Percentiles rank a stretch among this genome's conserved stretches.
Evolutionary conservation across 1,140 invertebrate genomes (phyloP).

Genomic region (Watersipora subatra): DNA sequence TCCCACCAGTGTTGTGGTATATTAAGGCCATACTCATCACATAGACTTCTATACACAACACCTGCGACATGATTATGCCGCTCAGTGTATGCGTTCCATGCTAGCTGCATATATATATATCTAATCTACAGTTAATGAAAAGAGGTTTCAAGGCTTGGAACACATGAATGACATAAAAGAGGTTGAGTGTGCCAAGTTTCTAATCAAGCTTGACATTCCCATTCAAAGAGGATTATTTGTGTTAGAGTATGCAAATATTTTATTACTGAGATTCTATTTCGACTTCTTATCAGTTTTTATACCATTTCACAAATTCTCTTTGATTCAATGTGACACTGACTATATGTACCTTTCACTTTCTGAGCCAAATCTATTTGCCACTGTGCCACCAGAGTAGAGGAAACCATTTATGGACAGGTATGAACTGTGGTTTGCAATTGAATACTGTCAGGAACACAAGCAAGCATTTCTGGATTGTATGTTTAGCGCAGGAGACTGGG

Average conservation of each 20-base stretch:
- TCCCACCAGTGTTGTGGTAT: too few relatives aligned
- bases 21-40: too few relatives aligned
- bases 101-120: background rate
- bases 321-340: background rate
- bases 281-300: constrained; percentile 7
- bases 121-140: background rate
- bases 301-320: background rate
- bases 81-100: too few relatives aligned
- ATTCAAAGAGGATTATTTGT: constrained; percentile 11
- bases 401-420: background rate
- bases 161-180: constrained; percentile 6
- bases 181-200: constrained; percentile 8
- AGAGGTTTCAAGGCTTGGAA: background rate
- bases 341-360: background rate
- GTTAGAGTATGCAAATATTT: constrained; percentile 10
- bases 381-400: background rate
- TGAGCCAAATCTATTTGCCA: background rate
- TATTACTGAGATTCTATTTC: constrained; percentile 11
- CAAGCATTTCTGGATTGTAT: background rate
- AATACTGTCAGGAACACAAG: background rate
- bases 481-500: background rate
- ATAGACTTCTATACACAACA: too few relatives aligned
- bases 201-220: constrained; percentile 7
- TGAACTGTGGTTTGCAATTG: background rate
- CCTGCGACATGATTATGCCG: too few relatives aligned